Base-by-base conservation (phyloP, 64 coral and sea anemone genomes). In the Platygyra sinensis region DNA sequence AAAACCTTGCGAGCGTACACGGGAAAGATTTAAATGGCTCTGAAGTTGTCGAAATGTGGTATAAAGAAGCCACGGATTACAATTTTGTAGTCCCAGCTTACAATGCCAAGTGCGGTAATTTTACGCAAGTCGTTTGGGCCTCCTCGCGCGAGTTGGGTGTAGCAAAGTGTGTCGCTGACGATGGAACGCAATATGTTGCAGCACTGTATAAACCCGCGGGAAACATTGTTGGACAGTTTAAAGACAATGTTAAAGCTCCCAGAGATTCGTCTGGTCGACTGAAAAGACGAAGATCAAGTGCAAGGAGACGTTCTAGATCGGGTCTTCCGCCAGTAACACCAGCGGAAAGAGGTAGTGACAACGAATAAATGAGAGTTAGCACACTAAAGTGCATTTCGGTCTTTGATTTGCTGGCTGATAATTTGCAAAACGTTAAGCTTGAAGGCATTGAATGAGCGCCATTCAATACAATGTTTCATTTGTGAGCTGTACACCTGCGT, bases 51-150 rank as follows among this genome's bases (percentile, higher is more conserved):
- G 95, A 97, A 46, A 80, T 88, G n/a, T 97, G 95, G 95, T 97
- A 97, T 87, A 89, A 80, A 46, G 95, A 97, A 75, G 83, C 90
- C 51, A 64, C 69, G 59, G 95, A 97, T 69, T 97, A 94, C 78
- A 97, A 93, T 71, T 97, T 97, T 57, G 92, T 94, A 50, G 93
- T 59, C 62, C 95, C 92, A 4, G 95, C 95, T 14, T 97, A 83
- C 60, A 90, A 97, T 39, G 95, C 95, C 2, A 83, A 93, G 69
- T 97, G 95, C 46, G 92, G 95, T 24, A 85, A 90, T 42, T 97
- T 97, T 62, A 97, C 91, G 17, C 95, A 97, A 76, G 89, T 94
- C 69, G 90, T 97, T 51, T 97, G 95, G 95, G 50, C 86, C 15
- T 72, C 71, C 5, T 91, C 95, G 17, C 86, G 79, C 24, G 91